Conservation (phyloP, 1,140 invertebrate genomes). For the Oscheius sp. region DNA sequence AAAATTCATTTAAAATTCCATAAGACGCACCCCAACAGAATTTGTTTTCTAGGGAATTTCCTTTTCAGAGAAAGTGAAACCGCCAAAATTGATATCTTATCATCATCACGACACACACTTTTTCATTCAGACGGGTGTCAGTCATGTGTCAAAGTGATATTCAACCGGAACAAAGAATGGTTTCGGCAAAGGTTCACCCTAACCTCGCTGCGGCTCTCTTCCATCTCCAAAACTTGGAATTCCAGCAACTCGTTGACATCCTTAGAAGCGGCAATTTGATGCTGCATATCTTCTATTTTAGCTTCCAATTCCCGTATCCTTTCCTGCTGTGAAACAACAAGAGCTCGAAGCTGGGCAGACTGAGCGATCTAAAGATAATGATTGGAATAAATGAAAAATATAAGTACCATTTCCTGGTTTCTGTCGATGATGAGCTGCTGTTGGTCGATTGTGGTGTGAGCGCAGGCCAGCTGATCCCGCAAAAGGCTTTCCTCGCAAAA, state of each 20-base stretch:
- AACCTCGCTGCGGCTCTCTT: constrained; percentile 10
- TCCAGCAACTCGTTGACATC: constrained; percentile 55
- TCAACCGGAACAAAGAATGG: too few species aligned
- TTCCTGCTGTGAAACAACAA: constrained; percentile 38
- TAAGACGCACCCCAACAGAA: too few species aligned
- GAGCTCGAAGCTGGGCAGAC: constrained; percentile 30
- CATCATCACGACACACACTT: too few species aligned
- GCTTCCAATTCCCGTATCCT: constrained; percentile 37
- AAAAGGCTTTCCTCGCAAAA: constrained; percentile 21
- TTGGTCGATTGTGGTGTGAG: constrained; percentile 33
- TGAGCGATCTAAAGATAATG: constrained; percentile 18
- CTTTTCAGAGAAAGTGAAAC: not conserved
- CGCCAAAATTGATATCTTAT: too few species aligned
- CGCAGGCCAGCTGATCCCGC: constrained; percentile 31
- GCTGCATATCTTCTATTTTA: constrained; percentile 37
- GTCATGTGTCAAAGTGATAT: too few species aligned
- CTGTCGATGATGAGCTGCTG: constrained; percentile 30
- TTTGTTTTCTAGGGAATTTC: too few species aligned
- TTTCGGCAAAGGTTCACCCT: not conserved
- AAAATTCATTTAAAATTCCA: too few species aligned
- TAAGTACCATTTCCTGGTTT: constrained; percentile 26
- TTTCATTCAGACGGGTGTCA: too few species aligned
- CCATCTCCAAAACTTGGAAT: constrained; percentile 53
- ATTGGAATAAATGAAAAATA: not conserved
- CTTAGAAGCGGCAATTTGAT: constrained; percentile 44